Evolutionary conservation across 2,113 vertebrate species (phyloP).

Genomic region (Salvelinus sp.): DNA sequence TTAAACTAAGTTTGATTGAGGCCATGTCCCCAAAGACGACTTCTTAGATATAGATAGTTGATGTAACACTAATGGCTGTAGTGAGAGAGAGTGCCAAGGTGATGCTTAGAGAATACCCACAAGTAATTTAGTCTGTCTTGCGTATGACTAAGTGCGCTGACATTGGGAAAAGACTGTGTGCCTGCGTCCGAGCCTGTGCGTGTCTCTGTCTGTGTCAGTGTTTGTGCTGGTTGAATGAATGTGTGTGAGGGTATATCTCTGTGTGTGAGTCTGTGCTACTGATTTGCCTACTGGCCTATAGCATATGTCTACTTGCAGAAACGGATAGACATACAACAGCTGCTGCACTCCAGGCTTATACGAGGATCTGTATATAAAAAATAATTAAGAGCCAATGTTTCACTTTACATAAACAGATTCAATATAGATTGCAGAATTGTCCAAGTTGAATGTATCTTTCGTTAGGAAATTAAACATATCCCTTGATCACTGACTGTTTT

Average conservation of each 20-base stretch:
- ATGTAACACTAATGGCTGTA: not conserved
- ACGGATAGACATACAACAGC: too few relatives aligned
- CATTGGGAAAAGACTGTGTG: constrained; percentile 30
- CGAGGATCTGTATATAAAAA: too few relatives aligned
- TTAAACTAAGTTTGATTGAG: not conserved
- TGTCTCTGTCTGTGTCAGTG: not conserved
- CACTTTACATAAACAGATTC: too few relatives aligned
- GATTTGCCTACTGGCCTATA: constrained; percentile 1
- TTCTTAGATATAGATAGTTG: not conserved
- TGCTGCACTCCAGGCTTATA: too few relatives aligned
- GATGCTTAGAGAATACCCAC: constrained; percentile 15
- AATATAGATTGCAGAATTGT: too few relatives aligned
- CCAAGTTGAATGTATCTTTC: too few relatives aligned
- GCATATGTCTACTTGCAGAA: too few relatives aligned
- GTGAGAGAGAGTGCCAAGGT: constrained; percentile 28
- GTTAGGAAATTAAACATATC: too few relatives aligned
- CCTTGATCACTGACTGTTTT: too few relatives aligned
- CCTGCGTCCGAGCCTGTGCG: not conserved
- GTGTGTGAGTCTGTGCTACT: constrained; percentile 11
- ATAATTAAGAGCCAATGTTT: too few relatives aligned
- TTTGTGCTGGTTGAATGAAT: constrained; percentile 1
- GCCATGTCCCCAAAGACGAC: not conserved
- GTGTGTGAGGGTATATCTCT: not conserved
- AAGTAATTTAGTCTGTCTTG: constrained; percentile 26
- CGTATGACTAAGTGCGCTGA: constrained; percentile 51